Evolutionary conservation across 2,888 invertebrate species (phyloP), one percentile per base, ranked within the genome.

Genomic region (Leptopilina drosophilae): DNA sequence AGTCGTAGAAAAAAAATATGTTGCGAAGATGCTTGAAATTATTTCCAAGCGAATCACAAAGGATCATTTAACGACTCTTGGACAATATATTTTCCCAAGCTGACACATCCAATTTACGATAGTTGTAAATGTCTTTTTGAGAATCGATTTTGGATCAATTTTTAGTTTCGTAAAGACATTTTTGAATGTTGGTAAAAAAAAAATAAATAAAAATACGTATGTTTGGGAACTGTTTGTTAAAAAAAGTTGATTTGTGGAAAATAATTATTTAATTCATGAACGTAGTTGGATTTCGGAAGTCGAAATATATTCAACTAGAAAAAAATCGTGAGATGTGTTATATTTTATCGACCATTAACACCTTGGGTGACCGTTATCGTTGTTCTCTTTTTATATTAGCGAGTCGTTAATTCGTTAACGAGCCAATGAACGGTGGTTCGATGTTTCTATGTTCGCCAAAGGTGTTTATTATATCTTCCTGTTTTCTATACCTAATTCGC

Each of bases 41-140:
- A 64, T 76, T 64, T 79, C 77, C 77, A 67, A 76, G 64, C 66
- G 59, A 9, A n/a, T 56, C 78, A 76, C 75, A 82, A 78, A 81
- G 81, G 59, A 76, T 20, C 0, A 80, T 84, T 85, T 83, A 82
- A 86, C 83, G 82, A 84, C 76, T 77, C 76, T 73, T 64, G 79
- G 82, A 78, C 78, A 82, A 81, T 84, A 84, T 84, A 85, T 85
- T 80, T 84, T 77, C 81, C 65, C 67, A 33, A 33, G 20, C 42
- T 64, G 84, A 85, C 83, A 33, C 5, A 84, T 82, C 82, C 83
- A 82, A 86, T 86, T 83, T 83, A 82, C 79, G 66, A 42, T 42
- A 81, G 81, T 53, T 56, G 56, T 73, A 56, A 73, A 53, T 56
- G 9, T 11, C 3, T 33, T 3, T 73, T 49, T 73, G 53, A 53